Evolutionary conservation across 1,140 invertebrate genomes (phyloP).

Genomic region (Hylaeus anthracinus): DNA sequence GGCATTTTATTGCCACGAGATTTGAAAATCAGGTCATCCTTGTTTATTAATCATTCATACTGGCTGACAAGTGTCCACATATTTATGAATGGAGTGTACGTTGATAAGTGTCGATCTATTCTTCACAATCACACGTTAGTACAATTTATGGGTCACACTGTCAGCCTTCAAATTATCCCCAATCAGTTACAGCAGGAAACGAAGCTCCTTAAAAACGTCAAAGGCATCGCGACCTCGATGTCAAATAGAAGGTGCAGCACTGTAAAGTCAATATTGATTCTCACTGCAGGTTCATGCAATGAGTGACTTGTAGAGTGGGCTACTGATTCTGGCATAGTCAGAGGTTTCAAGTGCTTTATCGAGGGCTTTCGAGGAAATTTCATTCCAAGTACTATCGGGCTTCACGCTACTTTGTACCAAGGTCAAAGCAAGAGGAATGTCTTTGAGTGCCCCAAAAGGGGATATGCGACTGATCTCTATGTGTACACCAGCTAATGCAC

Average conservation of each 20-base stretch:
- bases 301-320: conserved; percentile 25
- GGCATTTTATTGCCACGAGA: too few relatives aligned
- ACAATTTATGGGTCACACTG: too few relatives aligned
- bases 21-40: too few relatives aligned
- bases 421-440: conserved; percentile 38
- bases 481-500: neutral
- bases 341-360: conserved; percentile 32
- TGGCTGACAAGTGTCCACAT: too few relatives aligned
- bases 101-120: too few relatives aligned
- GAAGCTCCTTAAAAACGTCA: neutral
- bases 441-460: conserved; percentile 8
- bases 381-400: conserved; percentile 53
- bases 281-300: conserved; percentile 12
- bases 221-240: conserved; percentile 27
- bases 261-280: conserved; percentile 16
- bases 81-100: too few relatives aligned
- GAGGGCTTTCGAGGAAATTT: conserved; percentile 54
- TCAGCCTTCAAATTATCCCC: too few relatives aligned
- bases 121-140: too few relatives aligned
- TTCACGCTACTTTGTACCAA: conserved; percentile 37
- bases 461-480: neutral
- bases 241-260: conserved; percentile 62
- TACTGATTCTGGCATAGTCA: conserved; percentile 14
- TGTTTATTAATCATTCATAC: too few relatives aligned
- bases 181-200: too few relatives aligned